A percentile compares a stretch with the other conserved stretches of the same genome.
Conservation (phyloP, 92 coral and sea anemone species). For the Isaurus tuberculatus region DNA sequence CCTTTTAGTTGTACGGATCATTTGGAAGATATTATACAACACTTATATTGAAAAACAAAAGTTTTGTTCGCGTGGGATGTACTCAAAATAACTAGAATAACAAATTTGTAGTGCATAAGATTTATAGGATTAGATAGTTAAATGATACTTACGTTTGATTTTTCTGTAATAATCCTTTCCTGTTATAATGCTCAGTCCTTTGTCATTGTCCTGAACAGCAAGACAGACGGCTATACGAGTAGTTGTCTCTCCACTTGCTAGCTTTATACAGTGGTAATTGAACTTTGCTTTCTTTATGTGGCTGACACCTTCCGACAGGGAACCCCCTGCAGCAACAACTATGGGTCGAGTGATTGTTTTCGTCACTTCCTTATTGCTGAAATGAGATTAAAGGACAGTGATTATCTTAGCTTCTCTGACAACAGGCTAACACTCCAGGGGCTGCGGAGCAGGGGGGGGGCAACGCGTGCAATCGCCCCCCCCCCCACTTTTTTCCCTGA, state of each 20-base stretch:
- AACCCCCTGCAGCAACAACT: conserved; percentile 3
- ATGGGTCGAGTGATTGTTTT: neutral
- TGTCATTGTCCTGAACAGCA: conserved; percentile 1
- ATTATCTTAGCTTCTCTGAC: no score
- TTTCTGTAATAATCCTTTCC: neutral
- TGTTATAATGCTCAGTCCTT: neutral
- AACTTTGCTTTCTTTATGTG: neutral
- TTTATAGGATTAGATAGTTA: no score
- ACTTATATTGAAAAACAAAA: no score
- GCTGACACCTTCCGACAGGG: conserved; percentile 10
- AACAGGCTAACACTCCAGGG: no score
- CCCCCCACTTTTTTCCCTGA: no score
- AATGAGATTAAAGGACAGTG: no score
- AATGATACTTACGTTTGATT: neutral
- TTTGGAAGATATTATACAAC: no score
- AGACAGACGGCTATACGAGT: conserved; percentile 25
- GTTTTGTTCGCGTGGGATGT: no score
- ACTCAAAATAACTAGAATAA: no score
- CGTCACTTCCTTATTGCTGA: neutral
- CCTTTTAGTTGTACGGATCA: no score
- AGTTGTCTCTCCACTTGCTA: conserved; percentile 3
- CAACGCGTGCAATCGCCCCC: no score
- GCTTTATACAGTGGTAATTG: conserved; percentile 23
- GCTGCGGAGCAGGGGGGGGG: no score
- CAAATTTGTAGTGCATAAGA: neutral